Evolutionary conservation across 2,113 vertebrate genomes (phyloP).

Genomic region (Calidris pugnax): DNA sequence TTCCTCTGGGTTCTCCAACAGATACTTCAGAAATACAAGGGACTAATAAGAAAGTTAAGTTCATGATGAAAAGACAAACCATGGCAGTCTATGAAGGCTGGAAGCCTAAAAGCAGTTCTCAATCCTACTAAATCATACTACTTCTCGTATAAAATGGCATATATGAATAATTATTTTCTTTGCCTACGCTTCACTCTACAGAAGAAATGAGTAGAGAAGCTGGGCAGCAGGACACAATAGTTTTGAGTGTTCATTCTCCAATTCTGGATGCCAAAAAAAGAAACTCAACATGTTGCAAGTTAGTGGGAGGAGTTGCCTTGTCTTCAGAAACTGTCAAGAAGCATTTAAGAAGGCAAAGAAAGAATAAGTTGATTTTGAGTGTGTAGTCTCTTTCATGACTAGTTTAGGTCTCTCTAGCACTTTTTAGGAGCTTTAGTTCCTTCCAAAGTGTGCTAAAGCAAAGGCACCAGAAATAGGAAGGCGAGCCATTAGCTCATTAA

Average conservation of each 20-base stretch:
- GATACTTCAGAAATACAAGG: not conserved
- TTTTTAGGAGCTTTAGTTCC: not conserved
- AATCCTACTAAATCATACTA: not conserved
- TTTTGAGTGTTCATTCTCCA: not conserved
- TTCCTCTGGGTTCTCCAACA: not conserved
- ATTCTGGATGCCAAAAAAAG: not conserved
- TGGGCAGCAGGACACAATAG: not conserved
- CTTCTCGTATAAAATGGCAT: not conserved
- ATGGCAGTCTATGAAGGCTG: not conserved
- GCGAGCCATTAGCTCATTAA: not conserved
- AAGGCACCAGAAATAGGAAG: not conserved
- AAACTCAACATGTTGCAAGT: not conserved
- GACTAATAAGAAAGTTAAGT: not conserved
- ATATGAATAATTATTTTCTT: not conserved
- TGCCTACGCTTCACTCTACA: not conserved
- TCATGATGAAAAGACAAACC: not conserved
- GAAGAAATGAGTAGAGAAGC: not conserved
- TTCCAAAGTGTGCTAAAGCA: not conserved
- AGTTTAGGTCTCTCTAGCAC: not conserved
- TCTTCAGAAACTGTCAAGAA: not conserved
- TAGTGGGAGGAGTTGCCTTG: not conserved
- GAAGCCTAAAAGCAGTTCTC: not conserved
- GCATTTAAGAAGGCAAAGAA: not conserved
- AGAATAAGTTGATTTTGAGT: not conserved
- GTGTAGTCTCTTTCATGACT: not conserved